Evolutionary conservation across 2,797 vertebrate genomes (phyloP).

Genomic region (Momotus momota): DNA sequence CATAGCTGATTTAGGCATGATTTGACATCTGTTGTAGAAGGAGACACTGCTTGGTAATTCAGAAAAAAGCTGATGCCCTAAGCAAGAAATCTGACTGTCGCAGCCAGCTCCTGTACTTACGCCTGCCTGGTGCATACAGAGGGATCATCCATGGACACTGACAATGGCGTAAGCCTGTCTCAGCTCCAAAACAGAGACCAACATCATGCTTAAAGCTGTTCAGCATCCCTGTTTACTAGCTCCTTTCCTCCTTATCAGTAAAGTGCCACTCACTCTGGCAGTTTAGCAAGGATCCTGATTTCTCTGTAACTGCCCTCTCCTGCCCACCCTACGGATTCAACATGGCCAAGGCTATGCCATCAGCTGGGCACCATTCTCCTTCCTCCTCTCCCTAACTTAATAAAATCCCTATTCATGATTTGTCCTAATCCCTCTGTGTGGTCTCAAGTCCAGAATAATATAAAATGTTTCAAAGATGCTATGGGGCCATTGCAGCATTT

Average conservation of each 20-base stretch:
- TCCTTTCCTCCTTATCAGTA: background rate
- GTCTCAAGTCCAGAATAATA: background rate
- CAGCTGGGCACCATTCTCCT: background rate
- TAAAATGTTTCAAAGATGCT: background rate
- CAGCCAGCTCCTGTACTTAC: background rate
- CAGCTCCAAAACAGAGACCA: background rate
- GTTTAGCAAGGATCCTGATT: background rate
- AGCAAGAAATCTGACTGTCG: background rate
- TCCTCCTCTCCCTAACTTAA: background rate
- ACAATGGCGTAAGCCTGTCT: background rate
- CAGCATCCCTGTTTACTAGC: background rate
- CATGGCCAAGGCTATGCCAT: background rate
- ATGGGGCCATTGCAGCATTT: background rate
- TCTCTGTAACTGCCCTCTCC: background rate
- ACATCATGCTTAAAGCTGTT: background rate
- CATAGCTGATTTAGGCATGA: background rate
- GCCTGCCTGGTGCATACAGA: accelerated
- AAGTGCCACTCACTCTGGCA: background rate
- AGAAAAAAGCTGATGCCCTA: background rate
- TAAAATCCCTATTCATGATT: background rate
- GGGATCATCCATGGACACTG: background rate
- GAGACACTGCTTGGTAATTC: background rate
- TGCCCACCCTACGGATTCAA: background rate
- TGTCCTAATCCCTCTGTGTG: background rate
- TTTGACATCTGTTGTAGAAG: background rate